A percentile compares a stretch with the other conserved stretches of the same genome.
phyloP scores from a whole-genome alignment of 2,113 vertebrate genomes.

The Guaruba guarouba region DNA sequence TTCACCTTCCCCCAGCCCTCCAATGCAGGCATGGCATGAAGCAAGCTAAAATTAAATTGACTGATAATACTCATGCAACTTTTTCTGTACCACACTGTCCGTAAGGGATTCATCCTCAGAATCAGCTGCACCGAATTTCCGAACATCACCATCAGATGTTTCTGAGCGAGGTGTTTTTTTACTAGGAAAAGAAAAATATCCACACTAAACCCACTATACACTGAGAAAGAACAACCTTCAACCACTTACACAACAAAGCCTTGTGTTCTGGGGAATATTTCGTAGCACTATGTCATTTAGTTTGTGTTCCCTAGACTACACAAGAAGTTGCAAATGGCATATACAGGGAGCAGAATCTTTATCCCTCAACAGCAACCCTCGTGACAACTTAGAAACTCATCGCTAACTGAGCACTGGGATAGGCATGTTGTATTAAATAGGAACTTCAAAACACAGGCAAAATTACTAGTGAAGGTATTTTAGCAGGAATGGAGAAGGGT shows the following conservation, averaged over 20 bases:
- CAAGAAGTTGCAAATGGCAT: neutral
- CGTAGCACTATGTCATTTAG: neutral
- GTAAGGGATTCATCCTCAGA: neutral
- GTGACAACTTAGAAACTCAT: neutral
- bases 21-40: neutral
- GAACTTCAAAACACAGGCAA: neutral
- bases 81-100: neutral
- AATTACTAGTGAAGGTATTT: neutral
- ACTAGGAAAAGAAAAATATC: neutral
- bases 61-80: neutral
- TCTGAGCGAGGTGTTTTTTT: rapidly evolving
- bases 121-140: neutral
- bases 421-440: neutral
- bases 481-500: neutral
- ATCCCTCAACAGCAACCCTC: neutral
- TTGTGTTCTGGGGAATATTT: neutral
- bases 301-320: neutral
- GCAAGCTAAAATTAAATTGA: neutral
- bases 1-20: neutral
- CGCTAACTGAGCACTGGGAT: neutral
- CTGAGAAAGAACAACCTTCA: neutral
- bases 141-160: rapidly evolving
- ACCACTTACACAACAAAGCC: neutral
- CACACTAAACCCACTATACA: neutral
- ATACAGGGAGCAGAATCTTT: neutral